Conservation (phyloP, 1,140 invertebrate species). For the Aphelinus atriplicis region DNA sequence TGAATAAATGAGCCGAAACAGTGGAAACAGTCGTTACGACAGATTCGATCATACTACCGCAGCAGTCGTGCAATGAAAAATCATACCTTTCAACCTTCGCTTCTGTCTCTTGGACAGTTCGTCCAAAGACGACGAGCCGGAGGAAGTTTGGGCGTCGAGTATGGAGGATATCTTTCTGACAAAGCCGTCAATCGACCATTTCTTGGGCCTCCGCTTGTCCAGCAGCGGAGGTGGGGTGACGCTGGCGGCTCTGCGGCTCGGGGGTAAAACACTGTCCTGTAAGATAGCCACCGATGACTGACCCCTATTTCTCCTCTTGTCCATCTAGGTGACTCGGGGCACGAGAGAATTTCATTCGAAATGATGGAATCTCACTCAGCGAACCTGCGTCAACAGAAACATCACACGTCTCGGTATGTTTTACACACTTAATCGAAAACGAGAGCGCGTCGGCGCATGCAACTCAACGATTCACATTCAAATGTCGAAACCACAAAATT, state of each 20-base stretch:
- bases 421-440: not conserved
- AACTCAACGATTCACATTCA: not conserved
- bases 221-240: not conserved
- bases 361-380: not conserved
- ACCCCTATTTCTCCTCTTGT: conserved; percentile 46
- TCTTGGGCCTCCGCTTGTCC: conserved; percentile 68
- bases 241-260: conserved; percentile 27
- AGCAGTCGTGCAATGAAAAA: no score
- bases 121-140: conserved; percentile 56
- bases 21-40: no score
- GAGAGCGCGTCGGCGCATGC: not conserved
- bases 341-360: not conserved
- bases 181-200: conserved; percentile 79
- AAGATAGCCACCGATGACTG: conserved; percentile 8
- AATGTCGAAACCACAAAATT: no score
- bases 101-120: conserved; percentile 39
- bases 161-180: conserved; percentile 74
- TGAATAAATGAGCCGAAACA: no score
- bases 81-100: conserved; percentile 26
- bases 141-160: conserved; percentile 69
- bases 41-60: no score
- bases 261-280: conserved; percentile 40
- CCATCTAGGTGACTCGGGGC: conserved; percentile 37
- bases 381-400: not conserved
- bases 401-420: no score